Evolutionary conservation across 2,113 vertebrate genomes (phyloP).

Genomic region (Agelaius phoeniceus): DNA sequence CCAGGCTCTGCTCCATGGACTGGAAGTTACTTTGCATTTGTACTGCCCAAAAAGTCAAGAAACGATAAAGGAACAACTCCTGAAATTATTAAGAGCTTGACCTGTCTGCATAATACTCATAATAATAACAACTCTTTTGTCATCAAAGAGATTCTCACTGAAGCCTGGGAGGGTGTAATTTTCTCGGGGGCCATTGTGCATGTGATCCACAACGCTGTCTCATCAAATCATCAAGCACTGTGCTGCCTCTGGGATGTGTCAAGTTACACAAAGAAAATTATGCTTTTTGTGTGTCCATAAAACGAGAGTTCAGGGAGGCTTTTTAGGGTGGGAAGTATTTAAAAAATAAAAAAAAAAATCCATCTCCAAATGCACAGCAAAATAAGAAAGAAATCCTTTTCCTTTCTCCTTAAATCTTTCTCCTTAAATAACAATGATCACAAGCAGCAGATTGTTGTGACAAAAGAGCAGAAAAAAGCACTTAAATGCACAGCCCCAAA

Average conservation of each 20-base stretch:
- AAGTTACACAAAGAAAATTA: conserved; percentile 63
- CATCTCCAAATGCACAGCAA: conserved; percentile 17
- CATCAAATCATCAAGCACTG: conserved; percentile 63
- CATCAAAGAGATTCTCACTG: conserved; percentile 68
- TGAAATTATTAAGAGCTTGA: conserved; percentile 53
- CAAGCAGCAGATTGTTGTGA: conserved; percentile 35
- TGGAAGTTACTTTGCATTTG: background rate
- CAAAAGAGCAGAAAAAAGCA: conserved; percentile 52
- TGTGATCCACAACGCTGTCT: conserved; percentile 65
- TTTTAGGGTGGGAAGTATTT: conserved; percentile 59
- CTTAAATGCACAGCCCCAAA: conserved; percentile 41
- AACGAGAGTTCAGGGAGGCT: conserved; percentile 59
- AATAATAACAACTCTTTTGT: conserved; percentile 65
- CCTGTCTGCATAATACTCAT: conserved; percentile 39
- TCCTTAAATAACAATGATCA: conserved; percentile 50
- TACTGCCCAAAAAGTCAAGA: background rate
- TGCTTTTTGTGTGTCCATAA: conserved; percentile 68
- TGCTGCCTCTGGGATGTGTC: conserved; percentile 64
- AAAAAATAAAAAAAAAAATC: background rate
- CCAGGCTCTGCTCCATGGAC: background rate
- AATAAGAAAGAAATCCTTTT: conserved; percentile 44
- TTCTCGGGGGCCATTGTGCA: conserved; percentile 14
- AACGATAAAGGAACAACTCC: conserved; percentile 26
- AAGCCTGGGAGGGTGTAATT: conserved; percentile 58
- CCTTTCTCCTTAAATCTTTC: conserved; percentile 21